Conservation (phyloP, 2,888 invertebrate genomes). For the Shargacucullia verbasci region DNA sequence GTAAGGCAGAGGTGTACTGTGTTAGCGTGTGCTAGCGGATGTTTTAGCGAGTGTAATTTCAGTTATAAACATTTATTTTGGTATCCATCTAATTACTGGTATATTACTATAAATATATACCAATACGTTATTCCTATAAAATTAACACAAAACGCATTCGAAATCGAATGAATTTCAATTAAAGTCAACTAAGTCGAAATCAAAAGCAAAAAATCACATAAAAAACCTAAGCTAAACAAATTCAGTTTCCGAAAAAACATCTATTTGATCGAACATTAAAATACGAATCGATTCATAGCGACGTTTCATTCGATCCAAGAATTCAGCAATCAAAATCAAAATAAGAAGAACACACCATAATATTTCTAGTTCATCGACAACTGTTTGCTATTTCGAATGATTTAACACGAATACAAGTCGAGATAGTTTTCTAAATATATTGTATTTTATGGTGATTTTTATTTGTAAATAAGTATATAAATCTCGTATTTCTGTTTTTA, state of each 20-base stretch:
- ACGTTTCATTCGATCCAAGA: constrained; percentile 10
- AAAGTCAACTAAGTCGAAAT: neutral
- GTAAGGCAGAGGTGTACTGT: too few relatives aligned
- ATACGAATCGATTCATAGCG: constrained; percentile 14
- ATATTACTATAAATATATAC: too few relatives aligned
- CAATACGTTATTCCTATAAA: too few relatives aligned
- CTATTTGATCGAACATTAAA: constrained; percentile 23
- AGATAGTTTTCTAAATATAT: constrained; percentile 36
- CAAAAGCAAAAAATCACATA: too few relatives aligned
- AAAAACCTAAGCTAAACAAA: too few relatives aligned
- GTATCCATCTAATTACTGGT: too few relatives aligned
- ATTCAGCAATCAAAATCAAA: constrained; percentile 14
- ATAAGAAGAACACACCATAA: constrained; percentile 14
- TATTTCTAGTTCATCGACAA: constrained; percentile 6
- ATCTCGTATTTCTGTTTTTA: constrained; percentile 38
- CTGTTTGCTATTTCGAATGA: constrained; percentile 28
- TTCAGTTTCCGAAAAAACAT: constrained; percentile 28
- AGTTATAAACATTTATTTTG: too few relatives aligned
- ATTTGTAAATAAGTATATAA: constrained; percentile 52
- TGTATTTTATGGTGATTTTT: constrained; percentile 45
- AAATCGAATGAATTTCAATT: constrained; percentile 8
- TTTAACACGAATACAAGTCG: constrained; percentile 34
- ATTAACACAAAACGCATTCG: neutral
- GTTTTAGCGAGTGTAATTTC: too few relatives aligned
- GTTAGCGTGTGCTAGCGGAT: too few relatives aligned